Evolutionary conservation across 1,140 invertebrate genomes (phyloP).

Genomic region (Potamilus streckersoni): DNA sequence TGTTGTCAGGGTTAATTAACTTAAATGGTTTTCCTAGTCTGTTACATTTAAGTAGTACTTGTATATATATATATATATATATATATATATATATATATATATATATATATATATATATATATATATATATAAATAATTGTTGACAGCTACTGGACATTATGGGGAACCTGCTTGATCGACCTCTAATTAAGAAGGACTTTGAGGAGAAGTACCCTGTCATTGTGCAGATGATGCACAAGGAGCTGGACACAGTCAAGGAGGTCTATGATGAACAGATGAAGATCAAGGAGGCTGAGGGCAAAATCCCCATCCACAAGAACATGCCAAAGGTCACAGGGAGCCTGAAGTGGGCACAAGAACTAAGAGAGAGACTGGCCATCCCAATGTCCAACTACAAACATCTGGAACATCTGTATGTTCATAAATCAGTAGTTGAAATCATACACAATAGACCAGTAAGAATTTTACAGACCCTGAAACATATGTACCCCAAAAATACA

Average conservation of each 20-base stretch:
- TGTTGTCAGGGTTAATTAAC: too few relatives aligned
- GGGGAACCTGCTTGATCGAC: slow-evolving; percentile 86
- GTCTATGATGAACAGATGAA: slow-evolving; percentile 66
- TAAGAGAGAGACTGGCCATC: slow-evolving; percentile 79
- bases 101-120: not conserved
- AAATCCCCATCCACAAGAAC: slow-evolving; percentile 77
- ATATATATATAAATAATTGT: not conserved
- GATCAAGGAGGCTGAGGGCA: slow-evolving; percentile 45
- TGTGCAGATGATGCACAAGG: slow-evolving; percentile 81
- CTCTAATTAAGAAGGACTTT: slow-evolving; percentile 88
- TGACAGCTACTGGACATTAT: slow-evolving; percentile 89
- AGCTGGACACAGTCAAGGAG: slow-evolving; percentile 73
- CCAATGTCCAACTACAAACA: slow-evolving; percentile 73
- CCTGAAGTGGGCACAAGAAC: slow-evolving; percentile 83
- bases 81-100: not conserved
- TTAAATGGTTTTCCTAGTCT: too few relatives aligned
- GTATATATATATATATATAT: not conserved
- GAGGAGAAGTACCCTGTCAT: slow-evolving; percentile 85
- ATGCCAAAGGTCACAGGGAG: slow-evolving; percentile 87
- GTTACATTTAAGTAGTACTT: too few relatives aligned
- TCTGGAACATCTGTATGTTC: slow-evolving; percentile 64
- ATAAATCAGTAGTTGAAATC: too few relatives aligned
- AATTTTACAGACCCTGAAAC: too few relatives aligned
- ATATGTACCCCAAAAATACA: too few relatives aligned
- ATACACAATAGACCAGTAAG: too few relatives aligned